Evolutionary conservation across 2,113 vertebrate species (phyloP).

Genomic region (Periophthalmus modestus): DNA sequence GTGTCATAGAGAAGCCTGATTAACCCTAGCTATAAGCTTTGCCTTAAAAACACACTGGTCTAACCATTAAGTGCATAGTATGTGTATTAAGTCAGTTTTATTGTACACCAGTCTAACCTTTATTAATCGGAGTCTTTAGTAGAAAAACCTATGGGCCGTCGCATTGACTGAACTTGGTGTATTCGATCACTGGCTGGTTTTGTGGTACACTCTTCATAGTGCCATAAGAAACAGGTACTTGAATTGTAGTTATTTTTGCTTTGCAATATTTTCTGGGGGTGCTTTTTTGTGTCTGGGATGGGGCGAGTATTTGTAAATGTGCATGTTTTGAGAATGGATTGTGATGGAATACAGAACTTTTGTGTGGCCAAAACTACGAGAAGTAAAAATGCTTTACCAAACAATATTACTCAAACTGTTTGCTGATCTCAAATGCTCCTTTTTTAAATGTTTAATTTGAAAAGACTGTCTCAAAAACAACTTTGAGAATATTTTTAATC

Average conservation of each 20-base stretch:
- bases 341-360: constrained; percentile 22
- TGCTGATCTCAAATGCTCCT: not conserved
- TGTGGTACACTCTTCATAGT: constrained; percentile 87
- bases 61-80: not conserved
- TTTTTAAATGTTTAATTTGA: not conserved
- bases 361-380: constrained; percentile 5
- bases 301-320: constrained; percentile 43
- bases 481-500: not conserved
- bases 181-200: constrained; percentile 43
- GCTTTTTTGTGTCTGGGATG: constrained; percentile 29
- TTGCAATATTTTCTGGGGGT: constrained; percentile 50
- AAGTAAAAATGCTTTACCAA: not conserved
- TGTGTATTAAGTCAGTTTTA: constrained; percentile 9
- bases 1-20: not conserved
- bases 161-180: constrained; percentile 40
- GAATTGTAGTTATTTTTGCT: constrained; percentile 81
- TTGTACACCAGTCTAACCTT: constrained; percentile 33
- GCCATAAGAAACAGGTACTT: constrained; percentile 90
- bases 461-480: not conserved
- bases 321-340: constrained; percentile 85
- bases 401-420: not conserved
- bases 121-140: constrained; percentile 19
- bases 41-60: not conserved
- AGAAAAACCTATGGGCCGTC: constrained; percentile 25
- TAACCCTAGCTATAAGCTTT: not conserved